Evolutionary conservation across 2,113 vertebrate species (phyloP), one percentile per base, ranked within the genome.

Genomic region (Percopsis transmontana): DNA sequence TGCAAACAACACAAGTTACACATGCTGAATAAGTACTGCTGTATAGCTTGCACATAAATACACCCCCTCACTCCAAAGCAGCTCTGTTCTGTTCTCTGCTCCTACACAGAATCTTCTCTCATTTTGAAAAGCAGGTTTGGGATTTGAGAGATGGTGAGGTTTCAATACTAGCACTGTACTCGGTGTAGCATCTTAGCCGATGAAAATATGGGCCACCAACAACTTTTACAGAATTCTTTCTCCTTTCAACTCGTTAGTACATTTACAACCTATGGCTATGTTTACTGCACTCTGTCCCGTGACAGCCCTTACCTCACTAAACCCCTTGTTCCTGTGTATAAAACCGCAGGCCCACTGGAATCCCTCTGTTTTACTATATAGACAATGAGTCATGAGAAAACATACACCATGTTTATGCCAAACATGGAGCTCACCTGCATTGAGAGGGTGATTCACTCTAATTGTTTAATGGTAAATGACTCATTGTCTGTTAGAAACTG

Each of bases 401-500:
- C 66, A 40, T 50, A 72, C 61, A 62, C 62, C 56, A 18, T 64
- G 79, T 62, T 79, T 69, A 62, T 44, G 18, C 63, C 40, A 58
- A 70, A 71, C 24, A 15, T 70, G 72, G 20, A 62, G 67, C 50
- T 72, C 72, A 83, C 68, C 74, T 81, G 77, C 75, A 62, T 48
- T 19, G 19, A 61, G 24, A 62, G 19, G 18, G 62, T 60, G 76
- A 77, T 77, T 85, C 70, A 76, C 67, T 53, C 52, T 53, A 68
- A 76, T 69, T 63, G 44, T 58, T n/a, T 42, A 59, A 20, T 79
- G 77, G 68, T 85, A 88, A 84, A 82, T 87, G 79, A 89, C 76
- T 88, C 83, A 87, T 58, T 80, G 70, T 85, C 86, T 78, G 63
- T 69, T 67, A 68, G 81, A 74, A 80, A 84, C 81, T 81, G 9